Conservation (phyloP, 2,113 vertebrate genomes). For the Brachypteracias leptosomus region DNA sequence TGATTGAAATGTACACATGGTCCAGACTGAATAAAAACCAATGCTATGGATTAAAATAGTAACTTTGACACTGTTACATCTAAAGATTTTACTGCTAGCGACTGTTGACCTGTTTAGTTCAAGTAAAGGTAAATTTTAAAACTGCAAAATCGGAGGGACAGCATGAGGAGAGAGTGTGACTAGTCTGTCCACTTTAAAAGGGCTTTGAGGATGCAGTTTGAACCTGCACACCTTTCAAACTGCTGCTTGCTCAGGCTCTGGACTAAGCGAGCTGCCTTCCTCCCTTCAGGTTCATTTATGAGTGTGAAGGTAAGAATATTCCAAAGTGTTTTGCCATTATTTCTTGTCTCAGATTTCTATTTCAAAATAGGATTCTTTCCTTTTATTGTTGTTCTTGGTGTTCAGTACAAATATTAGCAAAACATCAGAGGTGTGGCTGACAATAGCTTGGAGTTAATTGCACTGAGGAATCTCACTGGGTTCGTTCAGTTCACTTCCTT, state of each 20-base stretch:
- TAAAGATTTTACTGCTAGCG: neutral
- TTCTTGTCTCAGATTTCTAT: neutral
- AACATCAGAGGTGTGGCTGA: neutral
- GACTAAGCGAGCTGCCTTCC: neutral
- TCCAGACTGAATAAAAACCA: slow-evolving; percentile 27
- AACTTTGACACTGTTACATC: neutral
- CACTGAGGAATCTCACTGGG: neutral
- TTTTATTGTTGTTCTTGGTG: neutral
- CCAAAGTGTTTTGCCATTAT: neutral
- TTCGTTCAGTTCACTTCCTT: neutral
- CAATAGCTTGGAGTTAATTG: neutral
- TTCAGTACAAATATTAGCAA: neutral
- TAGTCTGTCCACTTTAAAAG: neutral
- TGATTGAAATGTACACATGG: slow-evolving; percentile 29
- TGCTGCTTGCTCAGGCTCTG: neutral
- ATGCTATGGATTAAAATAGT: neutral
- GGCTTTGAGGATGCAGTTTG: slow-evolving; percentile 13
- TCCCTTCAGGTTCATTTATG: neutral
- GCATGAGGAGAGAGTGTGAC: neutral
- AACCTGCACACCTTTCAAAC: neutral
- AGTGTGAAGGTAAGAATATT: neutral
- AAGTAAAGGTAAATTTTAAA: slow-evolving; percentile 5
- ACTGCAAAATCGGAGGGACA: neutral
- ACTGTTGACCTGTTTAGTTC: neutral
- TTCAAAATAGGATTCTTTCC: neutral